These are phyloP conservation scores for Invenusta paracnida DNA, from an alignment of 2,888 invertebrate species.

Conservation along the genomic window DNA sequence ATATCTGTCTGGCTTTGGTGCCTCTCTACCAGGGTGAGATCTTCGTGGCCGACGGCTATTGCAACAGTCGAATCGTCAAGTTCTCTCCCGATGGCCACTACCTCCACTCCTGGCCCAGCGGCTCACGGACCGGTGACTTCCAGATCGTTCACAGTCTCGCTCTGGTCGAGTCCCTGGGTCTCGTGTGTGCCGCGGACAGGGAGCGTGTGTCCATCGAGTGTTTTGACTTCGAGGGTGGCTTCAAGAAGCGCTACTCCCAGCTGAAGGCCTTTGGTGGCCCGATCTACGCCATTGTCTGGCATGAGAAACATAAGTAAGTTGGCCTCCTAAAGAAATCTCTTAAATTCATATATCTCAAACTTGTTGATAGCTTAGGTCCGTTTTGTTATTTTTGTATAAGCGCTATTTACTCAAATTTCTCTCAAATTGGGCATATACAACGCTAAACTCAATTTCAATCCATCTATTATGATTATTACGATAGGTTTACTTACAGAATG, in stretches of 20 bases:
- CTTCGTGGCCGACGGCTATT: slow-evolving; percentile 65
- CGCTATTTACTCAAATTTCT: no score
- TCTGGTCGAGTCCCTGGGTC: slow-evolving; percentile 54
- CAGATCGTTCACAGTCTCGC: slow-evolving; percentile 61
- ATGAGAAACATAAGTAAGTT: not conserved
- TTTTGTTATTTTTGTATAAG: no score
- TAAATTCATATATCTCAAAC: no score
- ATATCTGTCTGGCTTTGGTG: no score
- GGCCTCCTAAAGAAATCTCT: no score
- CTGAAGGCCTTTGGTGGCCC: not conserved
- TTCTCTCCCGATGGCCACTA: slow-evolving; percentile 68
- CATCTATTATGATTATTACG: no score
- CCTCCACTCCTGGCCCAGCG: slow-evolving; percentile 56
- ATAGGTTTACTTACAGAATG: no score
- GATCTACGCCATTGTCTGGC: slow-evolving; percentile 21
- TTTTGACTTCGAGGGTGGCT: slow-evolving; percentile 59
- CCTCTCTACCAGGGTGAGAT: slow-evolving; percentile 30
- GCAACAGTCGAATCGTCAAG: slow-evolving; percentile 77
- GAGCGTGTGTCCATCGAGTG: slow-evolving; percentile 63
- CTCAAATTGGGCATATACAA: no score
- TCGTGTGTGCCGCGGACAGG: slow-evolving; percentile 63
- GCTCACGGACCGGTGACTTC: slow-evolving; percentile 50
- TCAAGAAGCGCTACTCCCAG: not conserved
- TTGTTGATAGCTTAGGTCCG: no score
- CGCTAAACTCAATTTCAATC: no score